Evolutionary conservation across 2,113 vertebrate genomes (phyloP).

Genomic region (Helogale parvula): DNA sequence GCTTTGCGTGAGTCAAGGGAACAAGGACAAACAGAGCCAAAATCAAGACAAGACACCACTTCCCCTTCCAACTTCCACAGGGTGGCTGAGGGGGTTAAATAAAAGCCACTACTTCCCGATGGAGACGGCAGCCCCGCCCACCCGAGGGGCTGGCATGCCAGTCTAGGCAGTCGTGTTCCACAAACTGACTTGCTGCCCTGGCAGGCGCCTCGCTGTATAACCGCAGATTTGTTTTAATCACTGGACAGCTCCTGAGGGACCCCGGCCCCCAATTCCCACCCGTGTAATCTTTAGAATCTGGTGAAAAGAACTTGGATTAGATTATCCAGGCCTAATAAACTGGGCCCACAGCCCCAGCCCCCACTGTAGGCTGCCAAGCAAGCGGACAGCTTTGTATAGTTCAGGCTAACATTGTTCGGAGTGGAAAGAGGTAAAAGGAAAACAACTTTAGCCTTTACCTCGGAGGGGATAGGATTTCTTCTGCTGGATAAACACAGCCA

Average conservation of each 20-base stretch:
- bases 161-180: constrained; percentile 78
- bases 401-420: constrained; percentile 77
- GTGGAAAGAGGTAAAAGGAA: constrained; percentile 69
- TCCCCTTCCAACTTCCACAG: constrained; percentile 45
- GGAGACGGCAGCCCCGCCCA: background rate
- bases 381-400: constrained; percentile 79
- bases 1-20: background rate
- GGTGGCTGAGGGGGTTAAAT: constrained; percentile 67
- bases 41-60: constrained; percentile 62
- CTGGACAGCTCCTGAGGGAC: constrained; percentile 82
- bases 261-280: constrained; percentile 80
- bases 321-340: constrained; percentile 81
- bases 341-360: constrained; percentile 64
- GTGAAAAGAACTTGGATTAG: constrained; percentile 85
- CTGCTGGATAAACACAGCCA: constrained; percentile 71
- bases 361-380: constrained; percentile 74
- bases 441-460: constrained; percentile 82
- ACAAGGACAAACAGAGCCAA: background rate
- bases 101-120: background rate
- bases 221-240: constrained; percentile 84
- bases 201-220: constrained; percentile 79
- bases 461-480: constrained; percentile 72
- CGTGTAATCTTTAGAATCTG: constrained; percentile 81
- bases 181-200: constrained; percentile 80
- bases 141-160: constrained; percentile 62